phyloP scores from a whole-genome alignment of 1,140 invertebrate genomes.

The Cryptotermes secundus region DNA sequence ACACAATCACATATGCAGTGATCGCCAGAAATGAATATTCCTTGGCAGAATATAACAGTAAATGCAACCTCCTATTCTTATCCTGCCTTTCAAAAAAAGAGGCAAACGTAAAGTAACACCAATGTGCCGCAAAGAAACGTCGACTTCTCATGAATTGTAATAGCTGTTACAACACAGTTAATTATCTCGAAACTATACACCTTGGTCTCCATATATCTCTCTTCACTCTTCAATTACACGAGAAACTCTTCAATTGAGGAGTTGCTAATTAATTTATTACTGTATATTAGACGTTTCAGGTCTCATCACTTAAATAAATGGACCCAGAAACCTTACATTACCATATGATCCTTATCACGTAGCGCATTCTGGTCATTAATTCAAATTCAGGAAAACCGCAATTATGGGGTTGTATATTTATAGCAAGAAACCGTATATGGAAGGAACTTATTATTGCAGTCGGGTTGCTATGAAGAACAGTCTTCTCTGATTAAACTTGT shows the following conservation, averaged over 20 bases:
- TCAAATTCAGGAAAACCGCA: constrained; percentile 3
- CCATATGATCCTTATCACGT: neutral
- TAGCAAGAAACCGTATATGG: neutral
- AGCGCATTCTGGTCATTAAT: neutral
- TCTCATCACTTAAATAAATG: neutral
- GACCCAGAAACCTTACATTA: neutral
- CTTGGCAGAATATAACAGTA: too few species aligned
- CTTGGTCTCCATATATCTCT: neutral
- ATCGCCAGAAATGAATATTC: too few species aligned
- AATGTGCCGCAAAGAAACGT: neutral
- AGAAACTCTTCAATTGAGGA: neutral
- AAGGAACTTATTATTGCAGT: neutral
- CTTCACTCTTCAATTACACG: neutral
- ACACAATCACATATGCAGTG: too few species aligned
- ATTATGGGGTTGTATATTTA: neutral
- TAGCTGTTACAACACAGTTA: neutral
- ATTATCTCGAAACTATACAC: neutral
- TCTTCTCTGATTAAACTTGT: constrained; percentile 8
- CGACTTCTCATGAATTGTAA: neutral
- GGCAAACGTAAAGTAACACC: too few species aligned
- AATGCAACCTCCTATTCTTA: too few species aligned
- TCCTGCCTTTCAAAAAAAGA: too few species aligned
- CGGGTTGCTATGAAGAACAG: neutral
- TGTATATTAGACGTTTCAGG: neutral
- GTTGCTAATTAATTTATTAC: neutral